Base-by-base conservation (phyloP, 2,113 vertebrate species). In the Rhodinocichla rosea region DNA sequence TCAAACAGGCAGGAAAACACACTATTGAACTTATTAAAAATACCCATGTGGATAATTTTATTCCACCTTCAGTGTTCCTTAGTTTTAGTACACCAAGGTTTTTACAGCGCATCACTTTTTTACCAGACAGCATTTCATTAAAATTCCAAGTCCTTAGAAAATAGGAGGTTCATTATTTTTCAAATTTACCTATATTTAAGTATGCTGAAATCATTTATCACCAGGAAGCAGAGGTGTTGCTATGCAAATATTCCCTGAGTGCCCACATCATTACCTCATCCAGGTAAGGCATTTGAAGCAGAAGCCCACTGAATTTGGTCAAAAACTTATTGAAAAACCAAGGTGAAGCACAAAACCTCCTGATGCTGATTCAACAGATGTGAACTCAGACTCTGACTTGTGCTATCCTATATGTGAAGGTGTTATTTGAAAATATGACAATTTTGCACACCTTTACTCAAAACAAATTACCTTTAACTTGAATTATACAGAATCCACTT, bases 1-100 rank as follows among this genome's bases (percentile, higher is more conserved):
- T 92, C 30, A 79, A 64, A 64, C 37, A 93, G 75, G 49, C 67
- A 84, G n/a, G 83, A 32, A 96, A 92, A 92, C 42, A 83, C 26
- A 37, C 26, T 62, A 70, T 40, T 70, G 59, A 90, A 62, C 40
- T 95, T 97, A 55, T 73, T 95, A 82, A 97, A 97, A 97, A 95
- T 86, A 87, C 28, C 59, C 74, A 80, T 32, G 17, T 78, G 65
- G 42, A 39, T 92, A 83, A 88, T 82, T 67, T 70, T 71, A 73
- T 84, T 87, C 77, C 71, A 93, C 22, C 79, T 83, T 84, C 69
- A 40, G 17, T 60, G 56, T 30, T 92, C 77, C 90, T 64, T 55
- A 67, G 30, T 85, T 96, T 91, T 47, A 30, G 50, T 59, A 78
- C 32, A 70, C 50, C 15, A 47, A 63, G 47, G n/a, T 19, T 80